These are phyloP conservation scores for Podarcis cretensis DNA, from an alignment of 2,113 vertebrate genomes.

Conservation along the genomic window DNA sequence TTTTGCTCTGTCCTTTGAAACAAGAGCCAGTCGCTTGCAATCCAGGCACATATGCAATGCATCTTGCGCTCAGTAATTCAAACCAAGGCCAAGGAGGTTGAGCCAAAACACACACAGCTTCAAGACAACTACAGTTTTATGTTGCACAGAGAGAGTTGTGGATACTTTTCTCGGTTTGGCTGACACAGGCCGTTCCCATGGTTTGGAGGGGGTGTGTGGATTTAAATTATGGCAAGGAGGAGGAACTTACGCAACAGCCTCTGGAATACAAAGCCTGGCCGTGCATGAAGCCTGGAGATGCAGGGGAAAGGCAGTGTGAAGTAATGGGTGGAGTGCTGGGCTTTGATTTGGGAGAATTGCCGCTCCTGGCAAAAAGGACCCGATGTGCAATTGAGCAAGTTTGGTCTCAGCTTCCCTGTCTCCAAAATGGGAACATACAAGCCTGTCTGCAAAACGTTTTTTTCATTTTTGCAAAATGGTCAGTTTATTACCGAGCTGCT, in stretches of 20 bases:
- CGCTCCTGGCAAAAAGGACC: not conserved
- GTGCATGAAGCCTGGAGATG: slow-evolving; percentile 29
- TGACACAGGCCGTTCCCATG: slow-evolving; percentile 63
- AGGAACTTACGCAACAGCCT: slow-evolving; percentile 48
- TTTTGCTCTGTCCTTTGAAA: slow-evolving; percentile 60
- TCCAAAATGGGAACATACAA: not conserved
- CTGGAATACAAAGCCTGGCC: not conserved
- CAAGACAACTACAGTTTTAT: slow-evolving; percentile 66
- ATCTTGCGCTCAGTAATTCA: slow-evolving; percentile 77
- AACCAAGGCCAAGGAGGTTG: slow-evolving; percentile 66
- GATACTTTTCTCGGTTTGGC: slow-evolving; percentile 64
- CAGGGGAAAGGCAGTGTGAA: not conserved
- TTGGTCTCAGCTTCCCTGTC: not conserved
- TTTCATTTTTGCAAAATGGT: too few species aligned
- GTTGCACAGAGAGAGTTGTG: slow-evolving; percentile 43
- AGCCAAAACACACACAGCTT: slow-evolving; percentile 73
- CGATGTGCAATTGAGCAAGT: not conserved
- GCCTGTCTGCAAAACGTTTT: too few species aligned
- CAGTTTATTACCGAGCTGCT: too few species aligned
- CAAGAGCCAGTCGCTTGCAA: slow-evolving; percentile 35
- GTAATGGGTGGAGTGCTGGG: not conserved
- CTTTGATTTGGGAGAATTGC: not conserved
- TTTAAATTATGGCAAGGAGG: slow-evolving; percentile 72
- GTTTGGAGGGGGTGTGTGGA: slow-evolving; percentile 40
- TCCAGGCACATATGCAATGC: slow-evolving; percentile 68